Evolutionary conservation across 2,797 vertebrate genomes (phyloP).

Genomic region (Carapus acus): DNA sequence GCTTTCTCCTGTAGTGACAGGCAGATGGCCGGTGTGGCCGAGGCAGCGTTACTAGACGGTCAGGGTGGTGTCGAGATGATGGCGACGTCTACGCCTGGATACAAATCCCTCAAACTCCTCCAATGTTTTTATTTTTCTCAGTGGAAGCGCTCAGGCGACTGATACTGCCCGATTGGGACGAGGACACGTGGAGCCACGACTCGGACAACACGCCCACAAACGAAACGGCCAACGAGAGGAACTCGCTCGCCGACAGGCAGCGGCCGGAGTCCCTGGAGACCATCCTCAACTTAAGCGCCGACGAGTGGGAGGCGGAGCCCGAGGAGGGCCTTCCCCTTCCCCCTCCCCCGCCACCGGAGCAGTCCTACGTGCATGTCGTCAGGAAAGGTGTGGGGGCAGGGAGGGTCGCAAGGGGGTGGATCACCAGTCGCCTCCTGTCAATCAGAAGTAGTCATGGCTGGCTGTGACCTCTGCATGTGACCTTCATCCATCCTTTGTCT

Average conservation of each 20-base stretch:
- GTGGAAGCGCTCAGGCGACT: slow-evolving; percentile 70
- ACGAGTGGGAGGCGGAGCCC: slow-evolving; percentile 46
- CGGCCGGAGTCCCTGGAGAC: slow-evolving; percentile 45
- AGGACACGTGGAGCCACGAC: slow-evolving; percentile 67
- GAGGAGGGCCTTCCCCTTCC: no score
- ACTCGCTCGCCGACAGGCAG: slow-evolving; percentile 27
- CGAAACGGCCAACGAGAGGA: slow-evolving; percentile 55
- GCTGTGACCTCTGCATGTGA: slow-evolving; percentile 55
- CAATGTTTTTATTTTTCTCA: slow-evolving; percentile 21
- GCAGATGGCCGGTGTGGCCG: slow-evolving; percentile 49
- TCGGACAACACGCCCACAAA: slow-evolving; percentile 73
- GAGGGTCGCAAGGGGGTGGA: rapidly evolving
- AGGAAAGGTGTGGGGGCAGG: slow-evolving; percentile 63
- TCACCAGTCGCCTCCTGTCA: neutral
- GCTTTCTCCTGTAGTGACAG: slow-evolving; percentile 25
- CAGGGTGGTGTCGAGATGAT: slow-evolving; percentile 16
- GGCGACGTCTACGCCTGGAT: no score
- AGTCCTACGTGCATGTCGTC: slow-evolving; percentile 52
- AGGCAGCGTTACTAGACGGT: slow-evolving; percentile 73
- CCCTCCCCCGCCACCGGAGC: slow-evolving; percentile 26
- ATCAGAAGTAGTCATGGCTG: neutral
- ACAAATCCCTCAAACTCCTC: no score
- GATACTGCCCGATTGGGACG: slow-evolving; percentile 63
- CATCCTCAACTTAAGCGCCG: slow-evolving; percentile 19
- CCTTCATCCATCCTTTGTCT: slow-evolving; percentile 41